Percentiles rank a stretch among this genome's conserved stretches.
Conservation (phyloP, 2,113 vertebrate genomes). For the Tetraodon nigroviridis region DNA sequence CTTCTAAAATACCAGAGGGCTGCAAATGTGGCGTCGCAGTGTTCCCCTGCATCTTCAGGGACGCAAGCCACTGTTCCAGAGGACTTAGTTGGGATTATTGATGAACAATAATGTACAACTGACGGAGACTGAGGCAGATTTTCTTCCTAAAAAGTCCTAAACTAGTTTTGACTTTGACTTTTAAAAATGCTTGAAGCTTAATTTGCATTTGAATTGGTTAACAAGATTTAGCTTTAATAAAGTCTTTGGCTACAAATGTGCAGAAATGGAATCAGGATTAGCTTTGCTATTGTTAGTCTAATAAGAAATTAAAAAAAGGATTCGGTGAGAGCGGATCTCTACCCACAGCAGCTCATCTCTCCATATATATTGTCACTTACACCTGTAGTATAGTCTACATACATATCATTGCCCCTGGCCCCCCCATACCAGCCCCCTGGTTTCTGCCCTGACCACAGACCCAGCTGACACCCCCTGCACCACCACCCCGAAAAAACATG, state of each 20-base stretch:
- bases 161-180: too few relatives aligned
- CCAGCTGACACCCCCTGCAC: constrained; percentile 40
- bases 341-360: too few relatives aligned
- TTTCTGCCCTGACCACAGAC: constrained; percentile 53
- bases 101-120: neutral
- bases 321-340: too few relatives aligned
- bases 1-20: constrained; percentile 8
- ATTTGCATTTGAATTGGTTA: too few relatives aligned
- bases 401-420: constrained; percentile 61
- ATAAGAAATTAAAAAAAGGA: too few relatives aligned
- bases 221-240: too few relatives aligned
- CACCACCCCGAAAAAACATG: constrained; percentile 60
- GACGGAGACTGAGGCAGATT: neutral
- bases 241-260: too few relatives aligned
- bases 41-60: constrained; percentile 1
- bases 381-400: too few relatives aligned
- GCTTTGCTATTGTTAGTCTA: too few relatives aligned
- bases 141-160: neutral
- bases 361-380: too few relatives aligned
- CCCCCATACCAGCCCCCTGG: constrained; percentile 53
- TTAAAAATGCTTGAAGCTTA: too few relatives aligned
- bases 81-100: neutral
- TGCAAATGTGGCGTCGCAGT: constrained; percentile 1
- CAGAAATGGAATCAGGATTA: too few relatives aligned
- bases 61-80: neutral